Evolutionary conservation across 2,888 invertebrate genomes (phyloP).

Genomic region (Aelia acuminata): DNA sequence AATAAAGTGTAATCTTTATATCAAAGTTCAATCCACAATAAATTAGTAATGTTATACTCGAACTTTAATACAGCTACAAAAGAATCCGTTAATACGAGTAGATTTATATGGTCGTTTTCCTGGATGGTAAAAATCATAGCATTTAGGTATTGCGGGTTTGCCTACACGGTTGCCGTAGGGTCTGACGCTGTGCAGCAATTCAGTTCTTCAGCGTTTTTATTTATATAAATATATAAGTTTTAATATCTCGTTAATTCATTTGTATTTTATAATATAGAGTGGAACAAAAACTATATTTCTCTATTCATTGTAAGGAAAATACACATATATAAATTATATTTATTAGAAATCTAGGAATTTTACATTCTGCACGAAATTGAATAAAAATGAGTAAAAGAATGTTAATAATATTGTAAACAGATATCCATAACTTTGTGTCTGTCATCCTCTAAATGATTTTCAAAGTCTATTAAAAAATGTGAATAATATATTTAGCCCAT

Average conservation of each 20-base stretch:
- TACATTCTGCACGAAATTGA: no score
- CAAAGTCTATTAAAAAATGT: no score
- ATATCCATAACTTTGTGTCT: no score
- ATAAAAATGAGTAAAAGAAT: no score
- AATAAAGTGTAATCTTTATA: not conserved
- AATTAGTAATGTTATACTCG: not conserved
- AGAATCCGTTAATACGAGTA: not conserved
- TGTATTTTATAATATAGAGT: not conserved
- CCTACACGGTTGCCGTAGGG: constrained; percentile 18
- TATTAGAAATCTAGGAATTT: not conserved
- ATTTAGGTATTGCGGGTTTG: constrained; percentile 47
- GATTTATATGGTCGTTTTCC: not conserved
- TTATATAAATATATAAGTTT: not conserved
- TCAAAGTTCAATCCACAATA: not conserved
- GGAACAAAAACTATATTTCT: not conserved
- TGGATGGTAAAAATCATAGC: constrained; percentile 48
- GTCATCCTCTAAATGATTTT: no score
- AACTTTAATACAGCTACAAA: not conserved
- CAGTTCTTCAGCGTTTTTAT: not conserved
- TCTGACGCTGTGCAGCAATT: not conserved
- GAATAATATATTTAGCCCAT: no score
- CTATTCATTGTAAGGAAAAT: no score
- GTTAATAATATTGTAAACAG: no score
- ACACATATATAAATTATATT: no score
- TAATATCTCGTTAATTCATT: not conserved